Evolutionary conservation across 2,797 vertebrate species (phyloP).

Genomic region (Alosa sapidissima): DNA sequence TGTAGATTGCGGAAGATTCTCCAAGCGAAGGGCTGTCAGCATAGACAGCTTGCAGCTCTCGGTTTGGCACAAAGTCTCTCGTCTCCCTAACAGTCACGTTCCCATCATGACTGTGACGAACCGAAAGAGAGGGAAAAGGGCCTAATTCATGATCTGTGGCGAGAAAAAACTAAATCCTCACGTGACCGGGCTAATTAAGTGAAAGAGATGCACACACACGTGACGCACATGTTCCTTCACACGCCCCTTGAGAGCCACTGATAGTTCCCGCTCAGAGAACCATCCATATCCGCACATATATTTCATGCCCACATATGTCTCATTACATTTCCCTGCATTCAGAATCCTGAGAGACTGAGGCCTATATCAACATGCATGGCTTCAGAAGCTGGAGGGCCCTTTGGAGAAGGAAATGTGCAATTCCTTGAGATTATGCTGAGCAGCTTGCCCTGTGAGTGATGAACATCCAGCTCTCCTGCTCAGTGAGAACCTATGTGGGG

Average conservation of each 20-base stretch:
- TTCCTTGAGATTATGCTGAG: not conserved
- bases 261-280: not conserved
- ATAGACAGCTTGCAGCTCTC: not conserved
- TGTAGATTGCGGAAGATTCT: not conserved
- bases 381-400: not conserved
- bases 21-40: not conserved
- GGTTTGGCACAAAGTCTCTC: not conserved
- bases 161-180: conserved; percentile 29
- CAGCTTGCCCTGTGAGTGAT: conserved; percentile 36
- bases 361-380: conserved; percentile 11
- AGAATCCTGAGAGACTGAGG: not conserved
- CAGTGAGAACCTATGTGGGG: not conserved
- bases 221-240: conserved; percentile 25
- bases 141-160: conserved; percentile 34
- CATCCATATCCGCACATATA: not conserved
- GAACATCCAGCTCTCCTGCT: conserved; percentile 37
- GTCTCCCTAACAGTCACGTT: not conserved
- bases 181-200: conserved; percentile 45
- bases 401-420: not conserved
- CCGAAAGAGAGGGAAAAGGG: conserved; percentile 2
- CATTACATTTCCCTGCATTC: not conserved
- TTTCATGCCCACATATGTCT: not conserved
- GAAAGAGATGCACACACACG: conserved; percentile 26
- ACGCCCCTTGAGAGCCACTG: not conserved
- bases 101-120: conserved; percentile 26